Evolutionary conservation across 2,888 invertebrate species (phyloP), one percentile per base, ranked within the genome.

Genomic region (Sarcophaga caerulescens): DNA sequence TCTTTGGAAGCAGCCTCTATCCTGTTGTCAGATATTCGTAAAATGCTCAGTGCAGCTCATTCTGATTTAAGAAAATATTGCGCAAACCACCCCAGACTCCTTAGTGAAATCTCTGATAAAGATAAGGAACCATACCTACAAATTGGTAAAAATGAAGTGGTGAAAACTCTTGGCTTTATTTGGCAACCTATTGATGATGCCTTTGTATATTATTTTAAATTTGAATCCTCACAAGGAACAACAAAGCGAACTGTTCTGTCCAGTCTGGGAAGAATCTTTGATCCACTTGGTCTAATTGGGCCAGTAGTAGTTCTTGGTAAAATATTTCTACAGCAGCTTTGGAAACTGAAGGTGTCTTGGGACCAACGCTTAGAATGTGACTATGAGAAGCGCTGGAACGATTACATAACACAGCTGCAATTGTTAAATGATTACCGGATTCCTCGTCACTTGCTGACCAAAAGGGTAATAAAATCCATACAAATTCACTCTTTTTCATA

Each of bases 21-120:
- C 11, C 59, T 87, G 2, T 77, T 84, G 66, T 14, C 44, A 4
- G 73, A 87, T n/a, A 3, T 89, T 1, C 62, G 66, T 14, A 10
- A 19, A n/a, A 45, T 87, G 25, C 52, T 88, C n/a, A 23, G 45
- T 14, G 57, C 60, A 25, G 81, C 71, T 3, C 70, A 73, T 4
- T 85, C 88, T 52, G 70, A 77, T 23, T 75, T 89, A 3, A 63
- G 86, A 25, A 88, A 89, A 68, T 89, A 85, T 60, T 68, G 77
- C 12, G 71, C 87, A 11, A 88, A 88, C 66, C 47, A 69, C 45
- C 57, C 47, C 11, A 19, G 60, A 5, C 4, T 25, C 25, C 25
- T 25, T 25, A 4, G 25, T 25, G 25, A 25, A 25, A 25, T 25
- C 4, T 25, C 25, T 88, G 8, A 5, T 88, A 21, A 14, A 73